Base-by-base conservation (phyloP, 2,113 vertebrate species). In the Oryzias melastigma region DNA sequence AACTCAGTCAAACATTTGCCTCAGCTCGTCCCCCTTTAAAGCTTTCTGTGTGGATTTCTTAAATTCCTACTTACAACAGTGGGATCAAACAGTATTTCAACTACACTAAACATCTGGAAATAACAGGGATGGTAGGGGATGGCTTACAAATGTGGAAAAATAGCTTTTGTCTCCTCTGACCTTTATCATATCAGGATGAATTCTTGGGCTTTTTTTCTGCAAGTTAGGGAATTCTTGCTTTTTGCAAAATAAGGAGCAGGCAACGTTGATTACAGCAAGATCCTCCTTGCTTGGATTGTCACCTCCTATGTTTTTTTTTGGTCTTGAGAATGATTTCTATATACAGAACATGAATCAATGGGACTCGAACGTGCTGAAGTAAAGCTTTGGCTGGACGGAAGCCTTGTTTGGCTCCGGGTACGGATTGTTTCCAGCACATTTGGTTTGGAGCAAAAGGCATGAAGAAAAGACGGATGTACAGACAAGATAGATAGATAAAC, bases 381-480 rank as follows among this genome's bases (percentile, higher is more conserved):
- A 78, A 72, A 83, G 84, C 81, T 90, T 81, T 82, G 86, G 88
- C 87, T 89, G 87, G 84, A 88, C 63, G 48, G 82, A 79, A 73
- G 70, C 83, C 84, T 61, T 27, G 59, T 51, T 62, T 48, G 81
- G 87, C 84, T 63, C 84, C 86, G 75, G 82, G 78, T 63, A 47
- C 43, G 62, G 91, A 92, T 92, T 92, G 91, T 91, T 92, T 92
- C 91, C 90, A 92, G 91, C 90, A 90, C 87, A 85, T 89, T 91
- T 91, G 86, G 89, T 89, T 91, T 86, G 81, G 76, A 86, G 84
- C 85, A 72, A 87, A 88, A 90, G 86, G 80, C 82, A 85, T 87
- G 88, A 85, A 83, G 77, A 87, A 85, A 82, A 82, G 81, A 85
- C 67, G 55, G 84, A 81, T 81, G 81, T 65, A 85, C 64, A 71